phyloP scores from a whole-genome alignment of 2,888 invertebrate genomes.

The Tetragonula carbonaria region DNA sequence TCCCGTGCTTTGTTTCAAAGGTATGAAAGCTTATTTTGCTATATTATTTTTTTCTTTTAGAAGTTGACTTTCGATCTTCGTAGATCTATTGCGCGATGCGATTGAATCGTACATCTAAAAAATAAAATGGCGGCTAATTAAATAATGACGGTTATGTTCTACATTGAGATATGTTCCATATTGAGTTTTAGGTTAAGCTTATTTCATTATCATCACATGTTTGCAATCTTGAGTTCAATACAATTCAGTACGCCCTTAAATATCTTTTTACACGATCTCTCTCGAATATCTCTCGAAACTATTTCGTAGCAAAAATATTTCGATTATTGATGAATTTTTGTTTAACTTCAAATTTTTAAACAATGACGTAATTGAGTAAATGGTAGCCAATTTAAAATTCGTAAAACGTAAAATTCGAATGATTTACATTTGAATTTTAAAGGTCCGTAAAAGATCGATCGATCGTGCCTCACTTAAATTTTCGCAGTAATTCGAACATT shows the following conservation, averaged over 20 bases:
- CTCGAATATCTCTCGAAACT: neutral
- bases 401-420: neutral
- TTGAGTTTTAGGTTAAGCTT: neutral
- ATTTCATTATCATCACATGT: neutral
- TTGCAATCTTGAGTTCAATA: neutral
- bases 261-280: too few species aligned
- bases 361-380: neutral
- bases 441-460: neutral
- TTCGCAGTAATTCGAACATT: constrained; percentile 12
- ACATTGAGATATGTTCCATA: too few species aligned
- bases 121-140: neutral
- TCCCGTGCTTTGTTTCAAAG: constrained; percentile 1
- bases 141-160: neutral
- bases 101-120: neutral
- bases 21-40: constrained; percentile 11
- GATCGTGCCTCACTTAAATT: neutral
- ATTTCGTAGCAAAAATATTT: neutral
- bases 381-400: neutral
- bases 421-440: neutral
- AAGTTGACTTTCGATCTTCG: neutral
- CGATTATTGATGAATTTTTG: neutral
- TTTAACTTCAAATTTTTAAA: too few species aligned
- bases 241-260: too few species aligned
- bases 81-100: neutral
- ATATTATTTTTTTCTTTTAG: neutral